Evolutionary conservation across 2,797 vertebrate species (phyloP).

Genomic region (Molossus alvarezi): DNA sequence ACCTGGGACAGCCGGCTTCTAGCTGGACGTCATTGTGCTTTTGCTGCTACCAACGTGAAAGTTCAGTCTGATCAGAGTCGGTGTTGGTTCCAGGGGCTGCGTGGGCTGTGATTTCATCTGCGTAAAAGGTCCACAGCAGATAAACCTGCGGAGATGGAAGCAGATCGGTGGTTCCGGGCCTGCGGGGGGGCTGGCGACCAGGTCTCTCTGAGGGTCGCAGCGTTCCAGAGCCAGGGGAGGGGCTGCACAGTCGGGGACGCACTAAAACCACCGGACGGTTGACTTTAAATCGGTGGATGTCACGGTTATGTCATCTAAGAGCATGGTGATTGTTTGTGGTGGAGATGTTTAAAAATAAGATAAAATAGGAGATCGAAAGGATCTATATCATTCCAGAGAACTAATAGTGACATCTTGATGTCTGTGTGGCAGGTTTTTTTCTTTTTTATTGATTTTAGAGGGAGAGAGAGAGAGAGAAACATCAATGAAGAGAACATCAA

Average conservation of each 20-base stretch:
- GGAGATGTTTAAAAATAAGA: neutral
- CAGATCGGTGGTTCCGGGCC: neutral
- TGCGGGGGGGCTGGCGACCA: neutral
- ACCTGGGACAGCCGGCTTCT: neutral
- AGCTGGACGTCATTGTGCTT: neutral
- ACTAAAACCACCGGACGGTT: neutral
- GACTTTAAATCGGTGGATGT: neutral
- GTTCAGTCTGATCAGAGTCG: neutral
- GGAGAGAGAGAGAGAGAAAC: too few species aligned
- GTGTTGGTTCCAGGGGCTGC: neutral
- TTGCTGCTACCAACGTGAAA: neutral
- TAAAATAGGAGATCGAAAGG: conserved; percentile 14
- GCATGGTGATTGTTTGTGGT: neutral
- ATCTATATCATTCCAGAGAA: neutral
- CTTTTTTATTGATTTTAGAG: too few species aligned
- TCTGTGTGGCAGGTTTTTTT: neutral
- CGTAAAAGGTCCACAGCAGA: neutral
- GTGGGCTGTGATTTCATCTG: neutral
- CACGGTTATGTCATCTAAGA: neutral
- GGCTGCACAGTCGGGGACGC: neutral
- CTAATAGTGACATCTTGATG: neutral
- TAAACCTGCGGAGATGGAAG: neutral
- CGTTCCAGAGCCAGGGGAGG: neutral
- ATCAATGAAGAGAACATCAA: too few species aligned
- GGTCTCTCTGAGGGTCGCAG: neutral